Evolutionary conservation across 2,888 invertebrate genomes (phyloP).

Genomic region (Octodonta nipae): DNA sequence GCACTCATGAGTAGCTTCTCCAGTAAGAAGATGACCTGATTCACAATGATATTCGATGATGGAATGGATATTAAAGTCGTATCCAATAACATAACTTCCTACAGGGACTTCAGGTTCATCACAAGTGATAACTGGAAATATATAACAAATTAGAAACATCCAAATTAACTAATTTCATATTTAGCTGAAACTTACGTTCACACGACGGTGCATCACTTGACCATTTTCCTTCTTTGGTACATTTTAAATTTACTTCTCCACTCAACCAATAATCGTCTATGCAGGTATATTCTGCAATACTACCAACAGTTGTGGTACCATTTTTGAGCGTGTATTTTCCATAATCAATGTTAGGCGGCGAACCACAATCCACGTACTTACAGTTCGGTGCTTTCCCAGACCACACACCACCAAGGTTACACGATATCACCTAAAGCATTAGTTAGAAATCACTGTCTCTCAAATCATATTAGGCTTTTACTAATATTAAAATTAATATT

Average conservation of each 20-base stretch:
- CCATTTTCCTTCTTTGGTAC: slow-evolving; percentile 78
- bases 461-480: neutral
- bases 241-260: slow-evolving; percentile 53
- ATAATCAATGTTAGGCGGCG: slow-evolving; percentile 65
- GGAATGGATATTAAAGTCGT: slow-evolving; percentile 79
- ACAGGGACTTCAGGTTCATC: slow-evolving; percentile 74
- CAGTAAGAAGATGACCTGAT: slow-evolving; percentile 64
- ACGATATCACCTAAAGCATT: slow-evolving; percentile 53
- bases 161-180: neutral
- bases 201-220: slow-evolving; percentile 75
- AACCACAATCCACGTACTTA: slow-evolving; percentile 76
- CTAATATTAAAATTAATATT: too few species aligned
- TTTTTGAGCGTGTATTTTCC: slow-evolving; percentile 61
- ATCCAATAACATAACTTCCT: slow-evolving; percentile 77
- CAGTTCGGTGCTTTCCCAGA: slow-evolving; percentile 66
- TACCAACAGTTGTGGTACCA: slow-evolving; percentile 68
- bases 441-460: neutral
- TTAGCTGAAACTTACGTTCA: slow-evolving; percentile 51
- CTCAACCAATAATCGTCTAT: slow-evolving; percentile 71
- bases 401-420: slow-evolving; percentile 79
- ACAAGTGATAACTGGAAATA: slow-evolving; percentile 62
- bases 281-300: slow-evolving; percentile 66
- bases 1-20: slow-evolving; percentile 57
- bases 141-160: slow-evolving; percentile 7
- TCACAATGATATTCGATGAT: slow-evolving; percentile 80